These are phyloP conservation scores for Zaprionus lachaisei DNA, from an alignment of 1,140 invertebrate genomes.

Conservation along the genomic window DNA sequence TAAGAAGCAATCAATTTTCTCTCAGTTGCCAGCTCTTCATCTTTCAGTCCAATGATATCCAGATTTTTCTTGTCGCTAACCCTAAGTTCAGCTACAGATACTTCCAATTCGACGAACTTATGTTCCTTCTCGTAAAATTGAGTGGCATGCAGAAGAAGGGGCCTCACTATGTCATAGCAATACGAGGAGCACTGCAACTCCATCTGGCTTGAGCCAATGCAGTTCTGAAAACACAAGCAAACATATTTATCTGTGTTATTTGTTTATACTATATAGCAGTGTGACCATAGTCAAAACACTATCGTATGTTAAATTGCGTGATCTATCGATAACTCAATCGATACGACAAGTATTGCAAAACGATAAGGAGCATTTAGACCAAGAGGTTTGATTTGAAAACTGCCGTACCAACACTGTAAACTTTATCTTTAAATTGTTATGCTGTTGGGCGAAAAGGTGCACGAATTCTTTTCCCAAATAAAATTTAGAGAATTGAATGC, in stretches of 20 bases:
- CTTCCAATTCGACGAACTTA: not conserved
- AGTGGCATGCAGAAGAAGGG: not conserved
- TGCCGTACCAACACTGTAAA: no score
- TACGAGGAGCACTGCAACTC: not conserved
- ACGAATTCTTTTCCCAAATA: no score
- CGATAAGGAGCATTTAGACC: no score
- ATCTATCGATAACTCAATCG: not conserved
- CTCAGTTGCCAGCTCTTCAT: not conserved
- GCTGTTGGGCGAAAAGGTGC: no score
- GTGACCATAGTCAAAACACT: not conserved
- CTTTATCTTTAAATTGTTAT: no score
- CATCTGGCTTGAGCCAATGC: not conserved
- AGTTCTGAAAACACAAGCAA: not conserved
- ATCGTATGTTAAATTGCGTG: not conserved
- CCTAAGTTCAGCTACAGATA: not conserved
- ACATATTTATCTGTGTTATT: not conserved
- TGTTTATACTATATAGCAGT: not conserved
- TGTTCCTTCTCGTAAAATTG: not conserved
- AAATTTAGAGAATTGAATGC: no score
- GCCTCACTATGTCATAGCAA: conserved; percentile 20
- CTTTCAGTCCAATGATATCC: not conserved
- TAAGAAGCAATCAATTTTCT: not conserved
- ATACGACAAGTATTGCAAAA: no score
- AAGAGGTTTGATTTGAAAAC: no score
- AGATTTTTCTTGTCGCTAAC: not conserved